Evolutionary conservation across 2,888 invertebrate species (phyloP), one percentile per base, ranked within the genome.

Genomic region (Trichacis sp.): DNA sequence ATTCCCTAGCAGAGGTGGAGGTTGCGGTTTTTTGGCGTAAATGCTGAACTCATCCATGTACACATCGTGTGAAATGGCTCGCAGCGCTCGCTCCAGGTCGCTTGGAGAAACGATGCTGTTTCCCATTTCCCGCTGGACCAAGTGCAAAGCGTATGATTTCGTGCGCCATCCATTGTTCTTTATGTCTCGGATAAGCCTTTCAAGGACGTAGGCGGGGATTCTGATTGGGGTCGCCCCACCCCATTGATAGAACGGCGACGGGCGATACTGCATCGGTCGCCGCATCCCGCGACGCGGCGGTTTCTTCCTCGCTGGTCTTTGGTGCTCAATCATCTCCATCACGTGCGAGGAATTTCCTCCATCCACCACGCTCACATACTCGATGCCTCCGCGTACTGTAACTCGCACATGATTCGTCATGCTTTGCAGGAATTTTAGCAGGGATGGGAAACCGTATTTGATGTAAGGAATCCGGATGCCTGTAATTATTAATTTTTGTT

Each of bases 341-440:
- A 64, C 54, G 6, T 58, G 64, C 1, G 30, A 38, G 1, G 47
- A 17, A 12, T 47, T 59, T 6, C 50, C 58, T 9, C 11, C 49
- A 3, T 59, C 58, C 1, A 64, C 55, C 11, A 55, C 58, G 2
- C 33, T 6, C 3, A 64, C 64, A 15, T 64, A 64, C 2, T 54
- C 54, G 1, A 33, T 12, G 11, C 46, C 52, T 12, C 29, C 20
- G 11, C 45, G 9, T 0, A n/a, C 40, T 14, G 29, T 3, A 0
- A 51, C 0, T 0, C 0, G n/a, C 1, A 64, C 47, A 18, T 59
- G 51, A 0, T 54, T 4, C 6, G 14, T 9, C 1, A 64, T 50
- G 6, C 46, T 15, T 15, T 17, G 3, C 1, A 64, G 12, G 8
- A 59, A 64, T 1, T 30, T 9, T 1, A 36, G n/a, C 0, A 64